These are phyloP conservation scores for Apamea crenata DNA, from an alignment of 2,888 invertebrate genomes.

Conservation along the genomic window DNA sequence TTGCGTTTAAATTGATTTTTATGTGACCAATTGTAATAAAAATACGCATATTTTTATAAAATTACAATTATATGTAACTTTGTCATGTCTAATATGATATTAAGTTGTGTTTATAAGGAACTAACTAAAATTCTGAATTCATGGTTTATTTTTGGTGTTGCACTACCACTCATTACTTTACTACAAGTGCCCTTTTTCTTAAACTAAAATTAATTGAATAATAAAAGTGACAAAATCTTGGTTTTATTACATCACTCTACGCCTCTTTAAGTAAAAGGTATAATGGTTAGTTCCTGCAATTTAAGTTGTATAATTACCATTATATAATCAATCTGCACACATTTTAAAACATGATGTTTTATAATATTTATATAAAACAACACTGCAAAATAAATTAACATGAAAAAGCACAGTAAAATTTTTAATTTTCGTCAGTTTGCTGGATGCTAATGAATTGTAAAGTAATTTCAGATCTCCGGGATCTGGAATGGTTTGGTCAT, in stretches of 20 bases:
- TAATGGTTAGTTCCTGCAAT: background rate
- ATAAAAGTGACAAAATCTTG: background rate
- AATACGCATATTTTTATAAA: background rate
- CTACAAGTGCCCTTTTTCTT: conserved; percentile 8
- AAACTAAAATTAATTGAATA: background rate
- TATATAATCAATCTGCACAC: conserved; percentile 3
- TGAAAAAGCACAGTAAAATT: conserved; percentile 4
- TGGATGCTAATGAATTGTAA: conserved; percentile 45
- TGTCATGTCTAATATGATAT: background rate
- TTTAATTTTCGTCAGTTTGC: conserved; percentile 10
- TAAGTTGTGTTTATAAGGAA: background rate
- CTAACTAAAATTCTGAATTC: conserved; percentile 40
- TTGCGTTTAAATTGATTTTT: background rate
- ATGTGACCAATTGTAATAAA: background rate
- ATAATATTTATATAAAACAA: conserved; percentile 1
- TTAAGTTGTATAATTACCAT: conserved; percentile 28
- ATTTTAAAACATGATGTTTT: background rate
- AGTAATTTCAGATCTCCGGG: conserved; percentile 55
- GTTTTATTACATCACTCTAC: conserved; percentile 2
- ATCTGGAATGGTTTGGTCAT: conserved; percentile 47
- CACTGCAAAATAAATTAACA: background rate
- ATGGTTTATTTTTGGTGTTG: background rate
- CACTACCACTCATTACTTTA: conserved; percentile 3
- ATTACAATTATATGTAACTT: background rate
- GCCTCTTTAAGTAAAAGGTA: conserved; percentile 4